These are phyloP conservation scores for Harmothoe impar DNA, from an alignment of 2,888 invertebrate genomes.

Conservation along the genomic window DNA sequence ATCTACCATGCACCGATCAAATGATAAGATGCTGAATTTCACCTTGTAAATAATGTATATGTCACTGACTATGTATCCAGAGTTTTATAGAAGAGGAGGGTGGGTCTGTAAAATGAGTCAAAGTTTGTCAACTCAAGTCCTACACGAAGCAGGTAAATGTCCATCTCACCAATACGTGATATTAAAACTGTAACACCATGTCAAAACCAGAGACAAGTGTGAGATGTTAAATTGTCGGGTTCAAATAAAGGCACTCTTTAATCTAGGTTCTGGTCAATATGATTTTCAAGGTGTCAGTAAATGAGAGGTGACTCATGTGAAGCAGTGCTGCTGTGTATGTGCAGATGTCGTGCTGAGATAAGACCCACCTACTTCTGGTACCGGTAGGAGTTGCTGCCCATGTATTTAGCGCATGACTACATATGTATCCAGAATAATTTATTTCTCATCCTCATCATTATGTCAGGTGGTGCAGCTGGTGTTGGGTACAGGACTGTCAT, in stretches of 20 bases:
- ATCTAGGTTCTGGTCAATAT: no score
- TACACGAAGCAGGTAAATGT: not conserved
- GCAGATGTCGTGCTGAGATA: no score
- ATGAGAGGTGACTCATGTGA: no score
- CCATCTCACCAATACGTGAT: no score
- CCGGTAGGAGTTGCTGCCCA: not conserved
- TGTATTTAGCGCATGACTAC: not conserved
- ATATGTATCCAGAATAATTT: conserved; percentile 29
- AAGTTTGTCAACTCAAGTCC: not conserved
- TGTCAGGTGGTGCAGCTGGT: not conserved
- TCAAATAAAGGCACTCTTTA: no score
- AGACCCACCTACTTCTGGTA: no score
- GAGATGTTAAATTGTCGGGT: no score
- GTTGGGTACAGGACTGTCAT: not conserved
- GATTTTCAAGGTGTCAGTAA: no score
- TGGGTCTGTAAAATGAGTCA: not conserved
- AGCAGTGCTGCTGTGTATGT: no score
- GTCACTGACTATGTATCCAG: not conserved
- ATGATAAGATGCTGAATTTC: not conserved
- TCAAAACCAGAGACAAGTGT: no score
- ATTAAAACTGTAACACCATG: no score
- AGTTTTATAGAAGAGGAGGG: not conserved
- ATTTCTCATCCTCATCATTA: conserved; percentile 40
- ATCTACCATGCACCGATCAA: no score
- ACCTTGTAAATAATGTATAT: not conserved